Evolutionary conservation across 2,113 vertebrate genomes (phyloP).

Genomic region (Nematolebias whitei): DNA sequence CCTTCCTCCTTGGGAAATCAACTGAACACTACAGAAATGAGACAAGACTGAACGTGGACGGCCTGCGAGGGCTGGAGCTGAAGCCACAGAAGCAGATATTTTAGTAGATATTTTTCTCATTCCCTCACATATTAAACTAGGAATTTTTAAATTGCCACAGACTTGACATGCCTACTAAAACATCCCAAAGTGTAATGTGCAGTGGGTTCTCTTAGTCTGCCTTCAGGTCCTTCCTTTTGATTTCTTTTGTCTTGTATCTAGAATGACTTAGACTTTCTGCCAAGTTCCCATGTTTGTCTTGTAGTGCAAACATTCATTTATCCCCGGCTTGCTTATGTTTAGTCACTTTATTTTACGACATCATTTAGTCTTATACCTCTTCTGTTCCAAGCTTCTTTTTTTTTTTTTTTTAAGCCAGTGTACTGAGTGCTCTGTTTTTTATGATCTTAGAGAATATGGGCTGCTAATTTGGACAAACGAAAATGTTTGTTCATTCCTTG

Average conservation of each 20-base stretch:
- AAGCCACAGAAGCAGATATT: constrained; percentile 77
- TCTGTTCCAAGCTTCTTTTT: constrained; percentile 80
- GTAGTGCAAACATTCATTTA: constrained; percentile 81
- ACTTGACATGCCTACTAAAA: constrained; percentile 79
- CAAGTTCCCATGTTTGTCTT: constrained; percentile 72
- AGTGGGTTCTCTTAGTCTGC: constrained; percentile 79
- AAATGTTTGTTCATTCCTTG: constrained; percentile 23
- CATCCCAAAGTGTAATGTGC: constrained; percentile 75
- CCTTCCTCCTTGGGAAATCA: constrained; percentile 53
- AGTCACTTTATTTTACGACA: constrained; percentile 89
- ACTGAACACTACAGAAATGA: constrained; percentile 44
- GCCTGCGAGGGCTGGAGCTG: constrained; percentile 76
- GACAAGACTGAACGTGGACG: constrained; percentile 53
- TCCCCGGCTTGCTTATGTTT: constrained; percentile 86
- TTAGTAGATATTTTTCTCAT: constrained; percentile 73
- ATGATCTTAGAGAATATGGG: constrained; percentile 77
- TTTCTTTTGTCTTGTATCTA: constrained; percentile 72
- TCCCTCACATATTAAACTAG: constrained; percentile 84
- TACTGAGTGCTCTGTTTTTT: constrained; percentile 77
- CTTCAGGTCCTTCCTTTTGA: constrained; percentile 66
- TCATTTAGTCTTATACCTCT: constrained; percentile 80
- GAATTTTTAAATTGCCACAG: constrained; percentile 79
- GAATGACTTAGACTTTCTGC: constrained; percentile 62
- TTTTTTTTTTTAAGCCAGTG: constrained; percentile 71
- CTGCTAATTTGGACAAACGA: constrained; percentile 63